These are phyloP conservation scores for Drosophila putrida DNA, from an alignment of 2,888 invertebrate species.

Conservation along the genomic window DNA sequence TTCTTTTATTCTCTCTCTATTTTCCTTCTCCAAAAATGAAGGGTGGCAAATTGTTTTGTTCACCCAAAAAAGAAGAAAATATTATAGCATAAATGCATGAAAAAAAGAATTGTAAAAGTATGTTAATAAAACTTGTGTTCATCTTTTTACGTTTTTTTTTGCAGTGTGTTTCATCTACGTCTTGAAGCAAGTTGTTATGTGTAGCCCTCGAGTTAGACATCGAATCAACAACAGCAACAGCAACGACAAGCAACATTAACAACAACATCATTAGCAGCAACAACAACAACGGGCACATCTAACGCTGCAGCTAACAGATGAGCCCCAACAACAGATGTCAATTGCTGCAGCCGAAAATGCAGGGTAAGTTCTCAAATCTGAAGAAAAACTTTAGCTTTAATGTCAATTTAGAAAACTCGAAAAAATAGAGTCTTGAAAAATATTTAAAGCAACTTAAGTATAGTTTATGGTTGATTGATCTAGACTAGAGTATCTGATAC, in stretches of 20 bases:
- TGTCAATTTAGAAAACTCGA: background rate
- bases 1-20: conserved; percentile 56
- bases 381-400: background rate
- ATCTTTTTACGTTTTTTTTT: conserved; percentile 29
- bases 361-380: conserved; percentile 82
- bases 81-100: conserved; percentile 59
- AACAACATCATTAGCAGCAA: conserved; percentile 20
- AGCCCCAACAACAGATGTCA: conserved; percentile 86
- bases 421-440: background rate
- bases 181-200: conserved; percentile 54
- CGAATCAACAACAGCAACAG: conserved; percentile 38
- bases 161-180: conserved; percentile 43
- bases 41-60: conserved; percentile 63
- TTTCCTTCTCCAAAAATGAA: background rate
- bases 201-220: conserved; percentile 49
- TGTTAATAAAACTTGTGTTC: conserved; percentile 59
- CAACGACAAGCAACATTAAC: conserved; percentile 36
- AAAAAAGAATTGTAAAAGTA: conserved; percentile 47
- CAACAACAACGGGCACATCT: conserved; percentile 83
- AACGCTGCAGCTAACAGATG: conserved; percentile 86
- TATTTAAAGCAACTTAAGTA: background rate
- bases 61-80: conserved; percentile 8
- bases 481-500: no score
- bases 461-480: background rate
- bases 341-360: conserved; percentile 86